Evolutionary conservation across 1,140 invertebrate species (phyloP), one percentile per base, ranked within the genome.

Genomic region (Sesamia nonagrioides): DNA sequence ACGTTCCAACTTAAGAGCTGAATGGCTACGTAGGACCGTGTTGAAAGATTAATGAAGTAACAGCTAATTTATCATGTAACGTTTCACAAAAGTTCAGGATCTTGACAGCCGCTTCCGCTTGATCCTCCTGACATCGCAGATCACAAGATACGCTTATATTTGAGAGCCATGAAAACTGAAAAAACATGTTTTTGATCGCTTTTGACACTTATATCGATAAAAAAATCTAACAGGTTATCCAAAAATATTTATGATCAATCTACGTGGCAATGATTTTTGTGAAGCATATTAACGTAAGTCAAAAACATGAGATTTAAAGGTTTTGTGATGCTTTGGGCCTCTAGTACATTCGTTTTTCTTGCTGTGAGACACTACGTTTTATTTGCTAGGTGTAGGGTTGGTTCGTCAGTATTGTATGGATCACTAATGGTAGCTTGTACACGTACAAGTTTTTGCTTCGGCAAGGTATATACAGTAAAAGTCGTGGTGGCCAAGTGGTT

Each of bases 31-130:
- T 27, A 45, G 40, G 45, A 72, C 15, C 50, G 21, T 33, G 7
- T 54, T 48, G 15, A 58, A 74, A 79, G 78, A 79, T 79, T 79
- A 81, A 77, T 79, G 73, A 79, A 79, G 75, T 74, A 69, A 21
- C 37, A 58, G 79, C 45, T 83, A 83, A 83, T 81, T 83, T 77
- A 83, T 83, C 82, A 80, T 80, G 78, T 77, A 73, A 37, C 73
- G 56, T 73, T 83, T 69, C 48, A 79, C 71, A 75, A 58, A 79
- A 75, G 71, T 79, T 74, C 37, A 45, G 48, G 58, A 50, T 61
- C 60, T n/a, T 27, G 77, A 63, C 77, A 61, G 72, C 56, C 48
- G 33, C 33, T 27, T 63, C 50, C 61, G 48, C 69, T 52, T 68
- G 37, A 79, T 74, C 60, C 78, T n/a, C 54, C 27, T 69, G 58